Conservation (phyloP, 2,113 vertebrate species). For the Myanophis thanlyinensis region DNA sequence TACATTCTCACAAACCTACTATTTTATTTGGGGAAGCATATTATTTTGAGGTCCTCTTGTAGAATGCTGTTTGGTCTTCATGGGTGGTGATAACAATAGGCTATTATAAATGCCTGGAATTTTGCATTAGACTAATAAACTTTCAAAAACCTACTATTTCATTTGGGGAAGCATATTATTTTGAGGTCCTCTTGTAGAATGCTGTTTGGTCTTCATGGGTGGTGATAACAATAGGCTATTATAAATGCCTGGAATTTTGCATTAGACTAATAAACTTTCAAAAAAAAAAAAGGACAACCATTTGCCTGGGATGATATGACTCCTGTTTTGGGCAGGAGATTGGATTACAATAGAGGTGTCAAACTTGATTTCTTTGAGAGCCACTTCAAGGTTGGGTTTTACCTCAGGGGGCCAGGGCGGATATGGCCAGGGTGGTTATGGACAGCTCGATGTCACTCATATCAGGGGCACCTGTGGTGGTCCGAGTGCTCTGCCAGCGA, state of each 20-base stretch:
- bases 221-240: background rate
- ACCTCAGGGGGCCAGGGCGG: no score
- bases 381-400: no score
- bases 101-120: background rate
- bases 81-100: no score
- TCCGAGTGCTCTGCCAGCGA: no score
- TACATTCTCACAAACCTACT: background rate
- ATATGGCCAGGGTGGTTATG: no score
- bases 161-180: background rate
- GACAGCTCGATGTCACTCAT: no score
- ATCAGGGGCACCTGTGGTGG: no score
- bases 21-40: background rate
- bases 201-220: background rate
- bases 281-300: background rate
- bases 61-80: background rate
- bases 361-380: no score
- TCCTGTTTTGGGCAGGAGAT: background rate
- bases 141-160: background rate
- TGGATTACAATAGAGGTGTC: background rate
- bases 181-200: background rate
- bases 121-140: background rate
- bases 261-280: background rate
- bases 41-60: background rate
- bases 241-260: background rate
- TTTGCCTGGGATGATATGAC: background rate